Percentiles rank a stretch among this genome's conserved stretches.
Conservation (phyloP, 2,888 invertebrate species). For the Carterocephalus palaemon region DNA sequence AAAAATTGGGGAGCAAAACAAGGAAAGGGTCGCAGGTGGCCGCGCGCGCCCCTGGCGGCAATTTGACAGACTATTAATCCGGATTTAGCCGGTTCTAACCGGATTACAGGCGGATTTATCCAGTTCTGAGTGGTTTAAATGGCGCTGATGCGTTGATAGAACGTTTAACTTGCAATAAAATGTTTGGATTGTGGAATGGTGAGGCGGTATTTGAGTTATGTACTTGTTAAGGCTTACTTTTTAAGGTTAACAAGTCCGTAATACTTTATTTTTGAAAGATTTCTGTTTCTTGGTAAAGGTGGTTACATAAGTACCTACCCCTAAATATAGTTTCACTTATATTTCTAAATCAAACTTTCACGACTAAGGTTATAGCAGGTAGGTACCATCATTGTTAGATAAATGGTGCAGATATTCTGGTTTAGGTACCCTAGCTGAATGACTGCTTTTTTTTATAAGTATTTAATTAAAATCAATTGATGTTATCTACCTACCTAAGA, state of each 20-base stretch:
- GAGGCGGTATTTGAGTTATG: conserved; percentile 1
- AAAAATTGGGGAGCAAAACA: conserved; percentile 17
- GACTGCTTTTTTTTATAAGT: no score
- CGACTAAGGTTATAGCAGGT: no score
- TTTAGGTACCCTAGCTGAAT: no score
- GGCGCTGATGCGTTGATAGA: conserved; percentile 35
- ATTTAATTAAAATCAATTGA: no score
- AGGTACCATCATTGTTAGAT: no score
- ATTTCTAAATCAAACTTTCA: background rate
- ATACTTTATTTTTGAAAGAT: background rate
- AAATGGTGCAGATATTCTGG: no score
- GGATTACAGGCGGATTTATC: conserved; percentile 61
- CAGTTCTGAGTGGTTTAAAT: conserved; percentile 56
- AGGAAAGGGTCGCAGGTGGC: conserved; percentile 53
- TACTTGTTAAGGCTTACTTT: no score
- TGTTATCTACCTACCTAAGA: no score
- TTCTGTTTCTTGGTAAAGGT: background rate
- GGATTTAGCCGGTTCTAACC: conserved; percentile 60
- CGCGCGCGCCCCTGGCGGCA: conserved; percentile 56
- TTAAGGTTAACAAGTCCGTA: no score
- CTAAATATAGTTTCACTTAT: background rate
- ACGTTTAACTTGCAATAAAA: conserved; percentile 23
- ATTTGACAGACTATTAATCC: conserved; percentile 78
- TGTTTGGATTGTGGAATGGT: conserved; percentile 27
- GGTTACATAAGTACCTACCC: background rate